These are phyloP conservation scores for Fragum fragum DNA, from an alignment of 2,888 invertebrate genomes.

Conservation along the genomic window DNA sequence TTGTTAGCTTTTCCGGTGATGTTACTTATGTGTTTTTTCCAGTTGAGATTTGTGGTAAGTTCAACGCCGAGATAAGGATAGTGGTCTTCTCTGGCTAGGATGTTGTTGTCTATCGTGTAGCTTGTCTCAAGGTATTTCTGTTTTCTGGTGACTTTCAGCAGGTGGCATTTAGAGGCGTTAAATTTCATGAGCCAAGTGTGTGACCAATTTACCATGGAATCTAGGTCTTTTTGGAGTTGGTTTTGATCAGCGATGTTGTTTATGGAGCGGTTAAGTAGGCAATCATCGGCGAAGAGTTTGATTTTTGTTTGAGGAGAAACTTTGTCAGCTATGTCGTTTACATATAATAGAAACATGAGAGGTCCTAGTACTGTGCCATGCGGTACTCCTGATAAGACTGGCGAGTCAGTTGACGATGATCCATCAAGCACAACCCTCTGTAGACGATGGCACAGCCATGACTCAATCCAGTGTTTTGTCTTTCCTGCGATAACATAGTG, in stretches of 20 bases:
- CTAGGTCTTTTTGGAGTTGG: constrained; percentile 3
- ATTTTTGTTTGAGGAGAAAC: constrained; percentile 29
- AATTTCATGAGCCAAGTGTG: constrained; percentile 31
- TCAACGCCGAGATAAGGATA: too few relatives aligned
- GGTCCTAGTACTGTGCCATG: constrained; percentile 41
- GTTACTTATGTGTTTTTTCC: too few relatives aligned
- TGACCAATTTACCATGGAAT: constrained; percentile 7
- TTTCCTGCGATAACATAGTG: constrained; percentile 29
- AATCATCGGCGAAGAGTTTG: constrained; percentile 29
- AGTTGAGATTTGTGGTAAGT: too few relatives aligned
- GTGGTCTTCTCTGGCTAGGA: too few relatives aligned
- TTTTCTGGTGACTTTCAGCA: constrained; percentile 26
- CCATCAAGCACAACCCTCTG: constrained; percentile 44
- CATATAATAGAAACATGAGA: not conserved
- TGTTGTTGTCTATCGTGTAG: not conserved
- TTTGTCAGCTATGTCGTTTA: constrained; percentile 5
- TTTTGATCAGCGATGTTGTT: not conserved
- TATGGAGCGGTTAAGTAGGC: constrained; percentile 20
- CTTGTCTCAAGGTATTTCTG: constrained; percentile 3
- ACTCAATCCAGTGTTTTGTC: constrained; percentile 29
- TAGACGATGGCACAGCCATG: constrained; percentile 39
- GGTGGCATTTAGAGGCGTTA: constrained; percentile 29
- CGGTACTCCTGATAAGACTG: constrained; percentile 33
- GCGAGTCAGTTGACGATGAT: constrained; percentile 26
- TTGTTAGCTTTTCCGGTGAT: too few relatives aligned